Evolutionary conservation across 2,888 invertebrate species (phyloP).

Genomic region (Microctonus hyperodae): DNA sequence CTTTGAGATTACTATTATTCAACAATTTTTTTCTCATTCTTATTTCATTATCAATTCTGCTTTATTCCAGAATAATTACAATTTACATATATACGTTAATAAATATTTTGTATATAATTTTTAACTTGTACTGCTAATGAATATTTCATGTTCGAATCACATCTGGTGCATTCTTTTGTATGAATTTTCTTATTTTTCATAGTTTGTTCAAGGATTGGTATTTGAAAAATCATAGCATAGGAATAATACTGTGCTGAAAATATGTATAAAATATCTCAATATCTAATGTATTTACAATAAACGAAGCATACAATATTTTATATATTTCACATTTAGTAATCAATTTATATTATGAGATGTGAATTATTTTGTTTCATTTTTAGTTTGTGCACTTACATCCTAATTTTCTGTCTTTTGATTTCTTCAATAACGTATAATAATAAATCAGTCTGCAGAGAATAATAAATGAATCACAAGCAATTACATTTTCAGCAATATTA

Average conservation of each 20-base stretch:
- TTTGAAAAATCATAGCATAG: no score
- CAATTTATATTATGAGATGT: no score
- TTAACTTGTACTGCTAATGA: no score
- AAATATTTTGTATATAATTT: constrained; percentile 6
- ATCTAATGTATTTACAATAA: constrained; percentile 53
- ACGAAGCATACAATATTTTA: constrained; percentile 12
- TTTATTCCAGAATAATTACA: constrained; percentile 23
- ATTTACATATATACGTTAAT: not conserved
- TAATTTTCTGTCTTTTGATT: constrained; percentile 12
- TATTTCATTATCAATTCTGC: constrained; percentile 31
- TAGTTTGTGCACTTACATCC: constrained; percentile 1
- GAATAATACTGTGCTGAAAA: constrained; percentile 46
- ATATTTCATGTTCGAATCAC: no score
- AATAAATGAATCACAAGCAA: not conserved
- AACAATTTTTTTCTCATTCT: constrained; percentile 3
- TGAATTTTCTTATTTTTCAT: no score
- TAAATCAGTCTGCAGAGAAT: not conserved
- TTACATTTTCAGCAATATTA: constrained; percentile 24
- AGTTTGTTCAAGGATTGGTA: no score
- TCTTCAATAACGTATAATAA: not conserved
- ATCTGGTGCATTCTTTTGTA: no score
- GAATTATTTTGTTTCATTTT: no score
- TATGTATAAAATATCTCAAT: constrained; percentile 61
- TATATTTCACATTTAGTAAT: no score
- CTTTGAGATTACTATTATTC: constrained; percentile 33